Base-by-base conservation (phyloP, 2,113 vertebrate genomes). In the Penelope pileata region DNA sequence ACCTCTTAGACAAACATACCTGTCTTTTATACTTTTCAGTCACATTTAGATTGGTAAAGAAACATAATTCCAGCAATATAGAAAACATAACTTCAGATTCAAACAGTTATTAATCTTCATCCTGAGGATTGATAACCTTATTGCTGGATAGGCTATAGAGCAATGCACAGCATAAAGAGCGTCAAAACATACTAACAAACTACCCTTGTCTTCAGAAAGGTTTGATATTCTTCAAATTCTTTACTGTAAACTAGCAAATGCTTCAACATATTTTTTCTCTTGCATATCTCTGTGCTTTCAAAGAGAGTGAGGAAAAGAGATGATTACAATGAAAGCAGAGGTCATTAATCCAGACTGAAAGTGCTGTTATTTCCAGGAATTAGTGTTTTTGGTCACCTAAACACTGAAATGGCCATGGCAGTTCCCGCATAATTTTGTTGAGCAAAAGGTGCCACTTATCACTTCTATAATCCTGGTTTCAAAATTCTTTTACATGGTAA, bases 321-420 rank as follows among this genome's bases (percentile, higher is more conserved):
- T 12, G 2, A 62, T n/a, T 10, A 21, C 9, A 81, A 8, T 10
- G 9, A 69, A 83, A 74, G 8, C 18, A 59, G 7, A 2, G 66
- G 36, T 4, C 17, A 17, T 58, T 70, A 43, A 14, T 53, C 12
- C 30, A 74, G 24, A 43, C 10, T 67, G 16, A 75, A 34, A 63
- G 3, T 6, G 30, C 7, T 63, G 12, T 63, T 50, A 36, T 5
- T 72, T 87, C 36, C 56, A 75, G 30, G 22, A 85, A 48, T 24
- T 30, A 30, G 40, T 77, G 18, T 1, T 23, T 74, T 60, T 56
- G 17, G 9, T 70, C 17, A 75, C 10, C 16, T 62, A 85, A 70
- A 56, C 6, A 2, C 36, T 3, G n/a, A 26, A 51, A 21, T 0
- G 56, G 5, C 60, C 36, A n/a, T 60, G 5, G 8, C 5, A 91